These are phyloP conservation scores for Setipinna tenuifilis DNA, from an alignment of 2,797 vertebrate species.

Conservation along the genomic window DNA sequence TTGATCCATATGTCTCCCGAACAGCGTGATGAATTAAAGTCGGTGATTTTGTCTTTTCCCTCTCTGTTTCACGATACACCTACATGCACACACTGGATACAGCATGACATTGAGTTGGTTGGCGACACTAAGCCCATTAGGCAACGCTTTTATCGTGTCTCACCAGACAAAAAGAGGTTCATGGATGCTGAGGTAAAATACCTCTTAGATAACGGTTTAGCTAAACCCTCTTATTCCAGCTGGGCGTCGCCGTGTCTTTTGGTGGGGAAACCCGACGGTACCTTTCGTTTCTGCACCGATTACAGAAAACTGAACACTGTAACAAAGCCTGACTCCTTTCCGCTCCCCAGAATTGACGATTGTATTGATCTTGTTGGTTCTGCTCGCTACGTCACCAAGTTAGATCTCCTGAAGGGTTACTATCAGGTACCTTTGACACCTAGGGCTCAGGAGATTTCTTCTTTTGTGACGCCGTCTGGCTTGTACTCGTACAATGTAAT, in stretches of 20 bases:
- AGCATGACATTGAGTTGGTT: constrained; percentile 35
- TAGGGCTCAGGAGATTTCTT: no score
- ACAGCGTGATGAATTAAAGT: neutral
- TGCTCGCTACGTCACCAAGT: no score
- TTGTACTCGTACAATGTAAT: no score
- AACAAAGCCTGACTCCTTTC: no score
- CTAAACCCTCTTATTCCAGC: neutral
- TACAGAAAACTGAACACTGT: no score
- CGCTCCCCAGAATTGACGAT: no score
- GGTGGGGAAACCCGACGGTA: no score
- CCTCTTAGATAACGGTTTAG: neutral
- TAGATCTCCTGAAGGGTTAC: no score
- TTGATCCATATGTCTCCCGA: neutral
- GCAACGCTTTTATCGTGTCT: constrained; percentile 2
- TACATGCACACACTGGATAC: neutral
- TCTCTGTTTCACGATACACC: constrained; percentile 8
- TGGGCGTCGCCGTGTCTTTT: constrained; percentile 26
- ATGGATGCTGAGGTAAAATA: constrained; percentile 17
- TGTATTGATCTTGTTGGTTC: no score
- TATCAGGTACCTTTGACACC: no score
- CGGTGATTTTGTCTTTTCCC: neutral
- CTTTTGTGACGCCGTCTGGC: no score
- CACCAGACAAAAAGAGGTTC: neutral
- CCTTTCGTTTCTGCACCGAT: no score
- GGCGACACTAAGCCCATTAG: neutral